These are phyloP conservation scores for Heliconius congener DNA, from an alignment of 1,140 invertebrate species.

Conservation along the genomic window DNA sequence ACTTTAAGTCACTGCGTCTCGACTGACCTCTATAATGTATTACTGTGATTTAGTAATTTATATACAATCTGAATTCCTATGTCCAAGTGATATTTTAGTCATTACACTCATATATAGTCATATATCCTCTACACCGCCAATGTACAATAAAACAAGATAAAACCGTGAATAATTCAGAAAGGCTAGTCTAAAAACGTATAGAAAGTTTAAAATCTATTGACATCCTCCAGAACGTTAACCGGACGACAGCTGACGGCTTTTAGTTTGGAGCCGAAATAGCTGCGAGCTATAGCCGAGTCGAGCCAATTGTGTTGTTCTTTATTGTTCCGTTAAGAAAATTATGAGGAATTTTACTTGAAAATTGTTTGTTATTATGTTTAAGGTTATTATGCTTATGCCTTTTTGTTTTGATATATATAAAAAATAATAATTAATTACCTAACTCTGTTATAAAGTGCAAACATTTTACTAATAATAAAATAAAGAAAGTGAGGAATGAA, in stretches of 20 bases:
- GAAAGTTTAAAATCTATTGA: conserved; percentile 31
- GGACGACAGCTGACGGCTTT: conserved; percentile 30
- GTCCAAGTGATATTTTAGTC: too few species aligned
- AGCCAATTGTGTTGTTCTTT: background rate
- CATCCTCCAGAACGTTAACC: conserved; percentile 25
- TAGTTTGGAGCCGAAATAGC: conserved; percentile 29
- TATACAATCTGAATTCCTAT: too few species aligned
- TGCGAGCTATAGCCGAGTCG: background rate
- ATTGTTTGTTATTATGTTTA: background rate
- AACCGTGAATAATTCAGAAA: background rate
- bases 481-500: too few species aligned
- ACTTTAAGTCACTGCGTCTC: too few species aligned
- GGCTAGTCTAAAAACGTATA: conserved; percentile 33
- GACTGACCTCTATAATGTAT: too few species aligned
- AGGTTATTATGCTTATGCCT: background rate
- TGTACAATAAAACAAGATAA: background rate
- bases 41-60: too few species aligned
- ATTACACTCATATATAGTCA: too few species aligned
- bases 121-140: too few species aligned
- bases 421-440: too few species aligned
- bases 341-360: background rate
- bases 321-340: background rate
- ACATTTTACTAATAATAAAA: too few species aligned
- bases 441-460: too few species aligned
- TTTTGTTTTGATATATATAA: too few species aligned